Percentiles rank a stretch among this genome's conserved stretches.
Conservation (phyloP, 2,797 vertebrate genomes). For the Pempheris klunzingeri region DNA sequence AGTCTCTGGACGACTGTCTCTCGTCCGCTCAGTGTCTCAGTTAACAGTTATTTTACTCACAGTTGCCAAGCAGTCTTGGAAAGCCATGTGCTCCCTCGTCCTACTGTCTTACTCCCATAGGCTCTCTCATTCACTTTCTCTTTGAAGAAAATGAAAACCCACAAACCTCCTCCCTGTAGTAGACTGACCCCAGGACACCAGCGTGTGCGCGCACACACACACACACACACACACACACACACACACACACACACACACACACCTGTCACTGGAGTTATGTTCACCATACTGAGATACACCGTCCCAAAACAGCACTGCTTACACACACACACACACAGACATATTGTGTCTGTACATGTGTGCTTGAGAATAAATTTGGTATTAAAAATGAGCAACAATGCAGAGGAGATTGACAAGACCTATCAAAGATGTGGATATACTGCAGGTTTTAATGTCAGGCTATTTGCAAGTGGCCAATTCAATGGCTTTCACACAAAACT, state of each 20-base stretch:
- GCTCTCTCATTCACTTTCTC: slow-evolving; percentile 39
- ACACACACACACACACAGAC: too few relatives aligned
- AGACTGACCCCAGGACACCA: slow-evolving; percentile 30
- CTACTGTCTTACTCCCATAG: neutral
- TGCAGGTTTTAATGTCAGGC: neutral
- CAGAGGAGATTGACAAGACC: neutral
- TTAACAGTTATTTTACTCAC: slow-evolving; percentile 32
- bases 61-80: slow-evolving; percentile 24
- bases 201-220: too few relatives aligned
- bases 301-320: neutral
- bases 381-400: neutral
- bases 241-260: slow-evolving; percentile 20
- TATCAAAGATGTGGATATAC: neutral
- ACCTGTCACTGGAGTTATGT: slow-evolving; percentile 38
- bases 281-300: slow-evolving; percentile 5
- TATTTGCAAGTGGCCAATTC: neutral
- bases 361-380: neutral
- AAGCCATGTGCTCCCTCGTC: slow-evolving; percentile 33
- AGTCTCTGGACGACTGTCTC: neutral
- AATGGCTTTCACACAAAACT: neutral
- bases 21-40: neutral
- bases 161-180: slow-evolving; percentile 33
- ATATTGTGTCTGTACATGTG: neutral
- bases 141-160: slow-evolving; percentile 29
- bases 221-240: too few relatives aligned